Evolutionary conservation across 2,113 vertebrate genomes (phyloP).

Genomic region (Plotosus lineatus): DNA sequence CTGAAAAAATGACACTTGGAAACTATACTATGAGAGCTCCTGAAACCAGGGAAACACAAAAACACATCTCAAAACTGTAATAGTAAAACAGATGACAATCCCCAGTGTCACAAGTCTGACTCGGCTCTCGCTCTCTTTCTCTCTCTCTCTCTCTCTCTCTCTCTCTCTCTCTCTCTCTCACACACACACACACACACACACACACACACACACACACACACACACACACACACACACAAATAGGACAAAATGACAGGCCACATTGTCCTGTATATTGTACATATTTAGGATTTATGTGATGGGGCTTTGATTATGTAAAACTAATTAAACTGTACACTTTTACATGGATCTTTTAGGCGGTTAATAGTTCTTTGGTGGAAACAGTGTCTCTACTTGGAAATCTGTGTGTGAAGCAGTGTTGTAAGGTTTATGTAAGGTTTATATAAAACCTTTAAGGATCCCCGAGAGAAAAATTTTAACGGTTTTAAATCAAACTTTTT

Average conservation of each 20-base stretch:
- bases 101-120: neutral
- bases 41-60: constrained; percentile 23
- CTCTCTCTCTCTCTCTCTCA: no score
- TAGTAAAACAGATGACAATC: neutral
- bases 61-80: neutral
- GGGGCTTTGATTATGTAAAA: neutral
- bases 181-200: no score
- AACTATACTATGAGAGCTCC: neutral
- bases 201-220: neutral
- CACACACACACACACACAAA: neutral
- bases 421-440: no score
- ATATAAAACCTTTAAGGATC: neutral
- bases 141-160: no score
- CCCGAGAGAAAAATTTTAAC: neutral
- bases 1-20: constrained; percentile 8
- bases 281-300: neutral
- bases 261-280: neutral
- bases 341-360: no score
- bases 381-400: neutral
- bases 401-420: neutral
- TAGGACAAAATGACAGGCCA: neutral
- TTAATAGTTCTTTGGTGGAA: neutral
- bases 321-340: neutral
- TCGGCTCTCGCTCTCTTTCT: no score
- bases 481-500: neutral